Conservation (phyloP, 2,888 invertebrate species). For the Eurytoma californica region DNA sequence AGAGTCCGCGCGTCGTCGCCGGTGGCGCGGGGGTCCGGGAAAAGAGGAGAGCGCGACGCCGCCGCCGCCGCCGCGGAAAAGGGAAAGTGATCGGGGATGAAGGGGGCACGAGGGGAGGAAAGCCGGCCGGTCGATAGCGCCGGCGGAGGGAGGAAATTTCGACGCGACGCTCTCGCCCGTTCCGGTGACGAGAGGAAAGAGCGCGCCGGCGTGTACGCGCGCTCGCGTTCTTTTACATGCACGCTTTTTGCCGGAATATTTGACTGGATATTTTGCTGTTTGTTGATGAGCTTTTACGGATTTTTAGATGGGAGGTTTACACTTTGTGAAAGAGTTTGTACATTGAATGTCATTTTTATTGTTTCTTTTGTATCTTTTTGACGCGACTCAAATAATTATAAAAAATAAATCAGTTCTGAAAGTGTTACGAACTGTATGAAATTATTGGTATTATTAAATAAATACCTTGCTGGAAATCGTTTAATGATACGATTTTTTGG, state of each 20-base stretch:
- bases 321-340: too few relatives aligned
- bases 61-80: conserved; percentile 3
- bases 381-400: too few relatives aligned
- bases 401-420: too few relatives aligned
- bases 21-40: neutral
- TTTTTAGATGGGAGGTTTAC: too few relatives aligned
- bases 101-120: neutral
- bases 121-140: neutral
- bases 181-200: conserved; percentile 35
- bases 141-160: conserved; percentile 43
- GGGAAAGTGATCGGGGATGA: conserved; percentile 42
- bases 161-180: conserved; percentile 31
- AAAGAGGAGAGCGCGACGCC: neutral
- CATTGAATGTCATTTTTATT: too few relatives aligned
- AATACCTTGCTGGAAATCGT: too few relatives aligned
- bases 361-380: too few relatives aligned
- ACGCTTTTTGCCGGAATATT: conserved; percentile 19
- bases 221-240: conserved; percentile 16
- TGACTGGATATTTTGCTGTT: too few relatives aligned
- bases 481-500: too few relatives aligned
- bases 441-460: too few relatives aligned
- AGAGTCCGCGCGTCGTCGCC: neutral
- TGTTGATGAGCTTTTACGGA: too few relatives aligned
- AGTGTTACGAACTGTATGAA: too few relatives aligned
- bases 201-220: neutral